Conservation (phyloP, 2,888 invertebrate genomes). For the Hermodice carunculata region DNA sequence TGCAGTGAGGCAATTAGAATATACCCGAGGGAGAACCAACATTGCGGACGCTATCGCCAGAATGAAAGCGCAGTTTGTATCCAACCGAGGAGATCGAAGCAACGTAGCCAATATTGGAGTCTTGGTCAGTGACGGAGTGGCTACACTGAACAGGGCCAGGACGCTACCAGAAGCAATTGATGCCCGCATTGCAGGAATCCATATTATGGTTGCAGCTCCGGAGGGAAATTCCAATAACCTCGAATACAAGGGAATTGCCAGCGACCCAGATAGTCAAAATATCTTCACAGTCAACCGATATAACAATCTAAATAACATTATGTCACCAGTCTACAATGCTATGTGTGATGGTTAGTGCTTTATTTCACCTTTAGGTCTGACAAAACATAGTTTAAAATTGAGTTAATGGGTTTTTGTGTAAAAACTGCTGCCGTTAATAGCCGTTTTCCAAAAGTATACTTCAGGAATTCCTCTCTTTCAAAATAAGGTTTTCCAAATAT, state of each 20-base stretch:
- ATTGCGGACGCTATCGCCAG: constrained; percentile 10
- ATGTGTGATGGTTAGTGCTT: constrained; percentile 30
- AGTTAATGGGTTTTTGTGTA: too few relatives aligned
- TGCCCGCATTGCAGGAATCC: constrained; percentile 27
- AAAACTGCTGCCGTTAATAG: too few relatives aligned
- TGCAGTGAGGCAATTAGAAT: not conserved
- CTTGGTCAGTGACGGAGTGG: constrained; percentile 50
- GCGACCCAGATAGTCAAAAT: constrained; percentile 26
- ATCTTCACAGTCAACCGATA: constrained; percentile 26
- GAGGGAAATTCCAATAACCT: constrained; percentile 15
- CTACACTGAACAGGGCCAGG: constrained; percentile 52
- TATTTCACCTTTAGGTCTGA: too few relatives aligned
- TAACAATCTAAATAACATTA: constrained; percentile 16
- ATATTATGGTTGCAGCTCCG: constrained; percentile 29
- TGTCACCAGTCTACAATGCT: not conserved
- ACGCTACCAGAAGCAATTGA: constrained; percentile 56
- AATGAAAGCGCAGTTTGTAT: constrained; percentile 11
- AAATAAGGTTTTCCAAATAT: too few relatives aligned
- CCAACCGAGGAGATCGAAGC: constrained; percentile 1
- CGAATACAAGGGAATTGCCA: constrained; percentile 35
- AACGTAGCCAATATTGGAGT: constrained; percentile 25
- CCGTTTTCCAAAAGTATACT: too few relatives aligned
- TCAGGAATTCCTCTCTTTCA: too few relatives aligned
- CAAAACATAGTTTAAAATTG: too few relatives aligned
- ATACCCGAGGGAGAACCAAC: constrained; percentile 14